Conservation (phyloP, 2,113 vertebrate genomes). For the Callorhinus ursinus region DNA sequence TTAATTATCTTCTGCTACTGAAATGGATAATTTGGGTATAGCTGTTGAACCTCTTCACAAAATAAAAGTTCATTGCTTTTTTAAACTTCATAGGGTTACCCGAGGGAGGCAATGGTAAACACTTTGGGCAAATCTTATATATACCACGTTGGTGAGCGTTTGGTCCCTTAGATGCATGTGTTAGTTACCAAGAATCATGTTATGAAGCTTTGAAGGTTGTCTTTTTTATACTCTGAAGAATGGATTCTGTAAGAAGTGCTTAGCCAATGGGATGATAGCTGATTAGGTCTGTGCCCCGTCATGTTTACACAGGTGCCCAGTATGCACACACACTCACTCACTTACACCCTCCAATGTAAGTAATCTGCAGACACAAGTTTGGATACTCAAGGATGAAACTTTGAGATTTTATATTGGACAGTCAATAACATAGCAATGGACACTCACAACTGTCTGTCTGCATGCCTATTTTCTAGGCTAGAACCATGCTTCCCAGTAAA, state of each 20-base stretch:
- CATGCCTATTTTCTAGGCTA: neutral
- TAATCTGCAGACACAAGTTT: neutral
- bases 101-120: neutral
- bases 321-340: neutral
- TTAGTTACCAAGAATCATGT: neutral
- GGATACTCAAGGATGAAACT: neutral
- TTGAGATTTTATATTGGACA: neutral
- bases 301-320: neutral
- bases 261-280: neutral
- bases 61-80: constrained; percentile 35
- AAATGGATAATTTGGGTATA: neutral
- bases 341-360: neutral
- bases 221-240: constrained; percentile 14
- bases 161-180: neutral
- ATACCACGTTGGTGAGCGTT: neutral
- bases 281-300: neutral
- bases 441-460: neutral
- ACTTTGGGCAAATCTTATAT: neutral
- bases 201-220: neutral
- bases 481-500: neutral
- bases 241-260: neutral
- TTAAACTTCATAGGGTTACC: neutral
- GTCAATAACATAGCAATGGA: neutral
- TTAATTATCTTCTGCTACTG: neutral
- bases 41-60: neutral